Evolutionary conservation across 2,797 vertebrate genomes (phyloP), one percentile per base, ranked within the genome.

Genomic region (Podarcis siculus): DNA sequence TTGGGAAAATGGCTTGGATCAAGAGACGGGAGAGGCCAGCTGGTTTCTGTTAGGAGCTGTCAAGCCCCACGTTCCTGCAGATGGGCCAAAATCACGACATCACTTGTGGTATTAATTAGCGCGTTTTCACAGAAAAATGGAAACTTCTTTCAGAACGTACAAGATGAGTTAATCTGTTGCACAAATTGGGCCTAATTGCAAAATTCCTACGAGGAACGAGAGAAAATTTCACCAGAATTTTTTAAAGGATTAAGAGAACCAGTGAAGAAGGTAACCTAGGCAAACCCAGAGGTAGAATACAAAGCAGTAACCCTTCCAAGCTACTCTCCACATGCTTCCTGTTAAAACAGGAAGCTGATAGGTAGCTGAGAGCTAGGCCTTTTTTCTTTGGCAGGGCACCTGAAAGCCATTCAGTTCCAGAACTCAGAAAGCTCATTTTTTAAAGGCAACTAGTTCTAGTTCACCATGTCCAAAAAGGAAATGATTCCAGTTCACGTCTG

Each of bases 81-180:
- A 83, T 75, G 87, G 78, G 80, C 83, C 79, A 42, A 89, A 90
- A 85, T 73, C 1, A 1, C 13, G 4, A 23, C 72, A 85, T 71
- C 75, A 81, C 77, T 42, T 32, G 49, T 79, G 77, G 66, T 89
- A 86, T 71, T 89, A 86, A 91, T 87, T 91, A 66, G 55, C 21
- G 21, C 23, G 88, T 86, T 92, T 88, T 90, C 79, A 61, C 35
- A 90, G 69, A 82, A 91, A 39, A 83, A 95, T 1, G 7, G 64
- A 91, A 91, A 73, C 37, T 83, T 84, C 69, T 85, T 89, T 85
- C 69, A 72, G 79, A 90, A 0, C 2, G 23, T 87, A 6, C 0
- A 0, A 2, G 58, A 92, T 32, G 72, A 91, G 76, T 85, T 88
- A 79, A 93, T 88, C 82, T 87, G 89, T 88, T 89, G 83, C 87